These are phyloP conservation scores for Lysandra coridon DNA, from an alignment of 2,888 invertebrate genomes.

Conservation along the genomic window DNA sequence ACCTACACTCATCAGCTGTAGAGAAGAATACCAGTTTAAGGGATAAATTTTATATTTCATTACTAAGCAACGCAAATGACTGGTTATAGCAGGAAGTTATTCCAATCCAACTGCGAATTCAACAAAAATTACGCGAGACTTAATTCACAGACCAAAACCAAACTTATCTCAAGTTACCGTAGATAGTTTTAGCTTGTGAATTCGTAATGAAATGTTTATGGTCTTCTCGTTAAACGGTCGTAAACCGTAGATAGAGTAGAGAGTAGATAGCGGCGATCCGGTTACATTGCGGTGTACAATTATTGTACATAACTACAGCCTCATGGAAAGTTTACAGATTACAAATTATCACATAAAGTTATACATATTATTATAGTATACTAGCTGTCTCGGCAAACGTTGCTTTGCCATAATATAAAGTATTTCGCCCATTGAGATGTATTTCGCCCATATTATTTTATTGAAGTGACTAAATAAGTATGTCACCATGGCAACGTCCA, in stretches of 20 bases:
- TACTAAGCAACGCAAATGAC: background rate
- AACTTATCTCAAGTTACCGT: background rate
- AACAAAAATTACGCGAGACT: background rate
- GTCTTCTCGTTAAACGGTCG: constrained; percentile 18
- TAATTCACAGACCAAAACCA: background rate
- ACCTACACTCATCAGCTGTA: too few species aligned
- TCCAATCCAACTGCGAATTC: background rate
- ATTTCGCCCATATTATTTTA: too few species aligned
- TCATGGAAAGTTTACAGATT: background rate
- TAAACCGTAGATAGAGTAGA: constrained; percentile 1
- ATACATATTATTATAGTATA: too few species aligned
- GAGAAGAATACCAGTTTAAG: background rate
- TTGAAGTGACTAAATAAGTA: too few species aligned
- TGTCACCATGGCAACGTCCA: too few species aligned
- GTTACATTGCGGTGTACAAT: background rate
- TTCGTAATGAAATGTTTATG: constrained; percentile 8
- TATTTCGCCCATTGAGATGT: too few species aligned
- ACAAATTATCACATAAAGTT: background rate
- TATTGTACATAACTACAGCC: background rate
- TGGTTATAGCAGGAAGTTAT: background rate
- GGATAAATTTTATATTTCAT: background rate
- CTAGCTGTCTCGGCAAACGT: too few species aligned
- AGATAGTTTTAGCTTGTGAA: constrained; percentile 17
- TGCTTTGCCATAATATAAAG: too few species aligned
- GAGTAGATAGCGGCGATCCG: constrained; percentile 1